Base-by-base conservation (phyloP, 2,113 vertebrate species). In the Cottus gobio region DNA sequence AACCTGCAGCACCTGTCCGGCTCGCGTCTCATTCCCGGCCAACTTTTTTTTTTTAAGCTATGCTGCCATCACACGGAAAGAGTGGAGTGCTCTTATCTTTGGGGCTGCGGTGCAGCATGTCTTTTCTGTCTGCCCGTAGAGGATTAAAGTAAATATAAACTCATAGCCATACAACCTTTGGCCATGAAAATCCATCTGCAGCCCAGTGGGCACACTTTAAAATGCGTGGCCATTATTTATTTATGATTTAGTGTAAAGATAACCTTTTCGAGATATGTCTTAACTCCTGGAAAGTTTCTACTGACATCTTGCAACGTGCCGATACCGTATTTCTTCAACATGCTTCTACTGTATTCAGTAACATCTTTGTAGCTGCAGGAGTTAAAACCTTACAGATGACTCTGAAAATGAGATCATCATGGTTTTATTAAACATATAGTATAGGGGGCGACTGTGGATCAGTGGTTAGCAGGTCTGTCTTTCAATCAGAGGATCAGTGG, bases 1-100 rank as follows among this genome's bases (percentile, higher is more conserved):
- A 75, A 80, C 77, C 82, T 85, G 34, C 84, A 65, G 72, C 83
- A 84, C 72, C 83, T 89, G 81, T 34, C 67, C 44, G 2, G 13
- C 78, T 80, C 82, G 75, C 66, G 52, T 78, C 80, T 85, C 75
- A 30, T 26, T 72, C 67, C 73, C 20, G 2, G 26, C 20, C 56
- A 60, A 48, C 57, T 52, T 57, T 77, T 13, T 52, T 57, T 77
- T 13, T 42, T 57, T 54, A 13, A 74, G 44, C 64, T 39, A 5
- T 42, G 20, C 48, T 26, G 39, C 56, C 54, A 20, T 56, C 75
- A 44, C 52, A 57, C 42, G 62, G 50, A 62, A 62, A 84, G 20
- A 46, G 54, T 52, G 16, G 66, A 71, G 75, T 31, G 34, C 0
- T 75, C 5, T 31, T 26, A 18, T 77, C 57, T 60, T 66, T 31